phyloP scores from a whole-genome alignment of 1,140 invertebrate species.

The Anagrus nilaparvatae region DNA sequence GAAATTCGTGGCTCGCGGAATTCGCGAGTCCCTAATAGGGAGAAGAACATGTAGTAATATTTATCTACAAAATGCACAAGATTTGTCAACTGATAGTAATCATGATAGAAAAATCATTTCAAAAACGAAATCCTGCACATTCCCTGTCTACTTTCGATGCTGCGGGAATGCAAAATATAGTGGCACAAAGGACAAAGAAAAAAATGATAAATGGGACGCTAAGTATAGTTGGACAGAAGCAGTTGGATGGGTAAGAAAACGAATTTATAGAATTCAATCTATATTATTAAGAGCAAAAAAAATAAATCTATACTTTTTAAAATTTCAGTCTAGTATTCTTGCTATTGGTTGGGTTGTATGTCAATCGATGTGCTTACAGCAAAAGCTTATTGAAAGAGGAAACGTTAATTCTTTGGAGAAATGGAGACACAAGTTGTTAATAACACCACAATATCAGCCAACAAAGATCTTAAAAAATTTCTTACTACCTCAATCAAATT shows the following conservation, averaged over 20 bases:
- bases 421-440: constrained; percentile 13
- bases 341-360: constrained; percentile 26
- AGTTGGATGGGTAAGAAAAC: constrained; percentile 29
- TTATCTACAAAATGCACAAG: constrained; percentile 27
- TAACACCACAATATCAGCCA: constrained; percentile 11
- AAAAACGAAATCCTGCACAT: not conserved
- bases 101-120: not conserved
- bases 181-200: constrained; percentile 20
- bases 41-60: constrained; percentile 30
- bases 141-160: constrained; percentile 3
- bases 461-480: constrained; percentile 17
- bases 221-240: constrained; percentile 29
- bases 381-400: constrained; percentile 16
- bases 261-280: too few relatives aligned
- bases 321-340: constrained; percentile 25
- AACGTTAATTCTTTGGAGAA: constrained; percentile 7
- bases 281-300: too few relatives aligned
- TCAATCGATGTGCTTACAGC: constrained; percentile 18
- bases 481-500: constrained; percentile 18
- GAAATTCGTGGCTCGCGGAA: constrained; percentile 30
- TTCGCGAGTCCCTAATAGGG: constrained; percentile 30
- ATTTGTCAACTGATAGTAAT: constrained; percentile 7
- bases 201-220: constrained; percentile 24
- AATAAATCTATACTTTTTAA: not conserved
- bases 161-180: constrained; percentile 17